phyloP scores from a whole-genome alignment of 2,113 vertebrate species.

The Galeopterus variegatus region DNA sequence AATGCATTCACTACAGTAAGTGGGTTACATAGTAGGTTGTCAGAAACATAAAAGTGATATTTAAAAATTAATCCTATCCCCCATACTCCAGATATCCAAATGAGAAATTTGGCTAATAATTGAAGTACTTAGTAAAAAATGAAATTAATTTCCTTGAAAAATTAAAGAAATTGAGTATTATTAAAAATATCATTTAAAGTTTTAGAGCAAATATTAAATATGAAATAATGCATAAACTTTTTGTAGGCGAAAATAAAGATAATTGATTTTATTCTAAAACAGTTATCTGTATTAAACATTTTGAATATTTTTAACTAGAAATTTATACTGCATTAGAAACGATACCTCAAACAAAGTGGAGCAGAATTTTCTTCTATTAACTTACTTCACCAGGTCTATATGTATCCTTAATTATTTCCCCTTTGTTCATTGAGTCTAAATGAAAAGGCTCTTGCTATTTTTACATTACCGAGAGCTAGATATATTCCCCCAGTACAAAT shows the following conservation, averaged over 20 bases:
- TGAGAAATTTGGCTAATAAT: neutral
- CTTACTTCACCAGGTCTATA: slow-evolving; percentile 10
- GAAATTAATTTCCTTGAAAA: slow-evolving; percentile 33
- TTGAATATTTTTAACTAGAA: neutral
- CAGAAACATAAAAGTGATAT: neutral
- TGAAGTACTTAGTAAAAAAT: neutral
- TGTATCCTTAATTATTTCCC: neutral
- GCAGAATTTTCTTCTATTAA: neutral
- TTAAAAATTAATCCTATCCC: neutral
- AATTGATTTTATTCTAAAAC: slow-evolving; percentile 11
- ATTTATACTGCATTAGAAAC: neutral
- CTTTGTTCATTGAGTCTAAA: neutral
- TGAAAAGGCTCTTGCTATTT: slow-evolving; percentile 47
- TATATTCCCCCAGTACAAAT: slow-evolving; percentile 44
- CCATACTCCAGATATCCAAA: neutral
- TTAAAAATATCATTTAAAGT: neutral
- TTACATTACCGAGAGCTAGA: neutral
- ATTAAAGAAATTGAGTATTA: neutral
- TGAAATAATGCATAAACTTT: neutral
- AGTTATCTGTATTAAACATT: neutral
- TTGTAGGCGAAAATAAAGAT: neutral
- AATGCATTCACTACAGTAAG: neutral
- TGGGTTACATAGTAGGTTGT: neutral
- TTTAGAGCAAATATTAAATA: neutral
- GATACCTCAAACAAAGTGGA: neutral